Percentiles rank a stretch among this genome's conserved stretches.
Conservation (phyloP, 2,113 vertebrate species). For the Amblyopsis rosae region DNA sequence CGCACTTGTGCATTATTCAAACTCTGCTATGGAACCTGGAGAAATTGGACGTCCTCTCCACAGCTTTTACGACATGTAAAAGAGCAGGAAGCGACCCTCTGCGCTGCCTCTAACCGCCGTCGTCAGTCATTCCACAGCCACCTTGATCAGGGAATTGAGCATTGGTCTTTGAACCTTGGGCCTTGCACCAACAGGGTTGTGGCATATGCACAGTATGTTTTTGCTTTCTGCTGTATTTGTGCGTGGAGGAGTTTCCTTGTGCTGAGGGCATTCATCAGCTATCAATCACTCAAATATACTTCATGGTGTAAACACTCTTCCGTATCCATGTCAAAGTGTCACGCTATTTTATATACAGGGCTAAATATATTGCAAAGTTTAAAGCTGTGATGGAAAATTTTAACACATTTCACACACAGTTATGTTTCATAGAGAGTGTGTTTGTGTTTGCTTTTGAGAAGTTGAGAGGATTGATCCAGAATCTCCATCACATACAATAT, state of each 20-base stretch:
- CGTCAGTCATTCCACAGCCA: constrained; percentile 33
- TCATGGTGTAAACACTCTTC: no score
- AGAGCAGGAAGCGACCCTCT: constrained; percentile 29
- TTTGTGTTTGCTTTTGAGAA: no score
- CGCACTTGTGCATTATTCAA: constrained; percentile 71
- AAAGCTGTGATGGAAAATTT: constrained; percentile 24
- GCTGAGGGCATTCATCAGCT: neutral
- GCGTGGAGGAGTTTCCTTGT: constrained; percentile 46
- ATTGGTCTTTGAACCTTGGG: constrained; percentile 22
- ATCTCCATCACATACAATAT: constrained; percentile 33
- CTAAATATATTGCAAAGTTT: neutral
- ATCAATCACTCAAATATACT: constrained; percentile 12
- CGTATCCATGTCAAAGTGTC: no score
- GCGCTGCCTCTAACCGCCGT: constrained; percentile 50
- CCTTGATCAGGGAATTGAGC: constrained; percentile 50
- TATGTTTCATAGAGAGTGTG: constrained; percentile 32
- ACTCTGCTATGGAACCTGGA: constrained; percentile 56
- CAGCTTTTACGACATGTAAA: constrained; percentile 70
- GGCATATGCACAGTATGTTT: constrained; percentile 8
- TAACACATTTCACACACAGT: neutral
- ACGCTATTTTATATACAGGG: no score
- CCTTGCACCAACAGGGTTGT: neutral
- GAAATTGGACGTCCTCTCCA: constrained; percentile 64
- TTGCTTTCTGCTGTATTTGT: constrained; percentile 4
- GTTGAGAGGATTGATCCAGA: constrained; percentile 27